Percentiles rank a stretch among this genome's conserved stretches.
These are phyloP conservation scores for Ornithoptera priamus DNA, from an alignment of 2,888 invertebrate species.

Conservation along the genomic window DNA sequence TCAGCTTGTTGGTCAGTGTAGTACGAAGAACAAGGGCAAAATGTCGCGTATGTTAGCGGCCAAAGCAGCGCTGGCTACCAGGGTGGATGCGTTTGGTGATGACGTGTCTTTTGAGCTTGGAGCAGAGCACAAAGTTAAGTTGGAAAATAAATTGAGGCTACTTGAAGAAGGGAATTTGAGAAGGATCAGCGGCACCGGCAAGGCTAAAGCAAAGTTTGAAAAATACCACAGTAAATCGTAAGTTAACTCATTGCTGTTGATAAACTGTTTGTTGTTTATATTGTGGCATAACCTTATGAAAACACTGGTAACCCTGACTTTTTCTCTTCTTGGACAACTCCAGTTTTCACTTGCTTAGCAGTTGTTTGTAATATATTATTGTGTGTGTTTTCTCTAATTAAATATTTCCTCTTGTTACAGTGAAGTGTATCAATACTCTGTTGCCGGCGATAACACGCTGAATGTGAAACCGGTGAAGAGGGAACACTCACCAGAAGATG, in stretches of 20 bases:
- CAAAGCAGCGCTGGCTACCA: conserved; percentile 94
- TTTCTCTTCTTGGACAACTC: too few species aligned
- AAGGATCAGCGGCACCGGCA: conserved; percentile 93
- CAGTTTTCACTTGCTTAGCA: too few species aligned
- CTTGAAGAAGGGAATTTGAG: conserved; percentile 92
- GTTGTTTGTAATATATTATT: too few species aligned
- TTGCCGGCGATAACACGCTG: conserved; percentile 90
- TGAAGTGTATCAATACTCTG: conserved; percentile 89
- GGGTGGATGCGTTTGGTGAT: conserved; percentile 98
- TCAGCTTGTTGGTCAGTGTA: conserved; percentile 93
- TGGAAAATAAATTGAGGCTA: conserved; percentile 88
- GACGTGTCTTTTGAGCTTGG: conserved; percentile 91
- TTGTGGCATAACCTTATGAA: too few species aligned
- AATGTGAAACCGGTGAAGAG: conserved; percentile 80
- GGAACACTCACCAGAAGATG: conserved; percentile 76
- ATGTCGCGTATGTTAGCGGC: conserved; percentile 98
- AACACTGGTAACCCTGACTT: too few species aligned
- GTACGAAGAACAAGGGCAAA: conserved; percentile 94
- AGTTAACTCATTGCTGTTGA: conserved; percentile 35
- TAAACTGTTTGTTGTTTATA: too few species aligned
- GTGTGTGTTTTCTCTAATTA: too few species aligned
- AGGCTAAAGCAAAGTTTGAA: conserved; percentile 93
- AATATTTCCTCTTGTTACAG: conserved; percentile 58
- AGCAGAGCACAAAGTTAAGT: conserved; percentile 91
- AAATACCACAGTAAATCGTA: conserved; percentile 92